Conservation (phyloP, 2,888 invertebrate species). For the Bruchidius siliquastri region DNA sequence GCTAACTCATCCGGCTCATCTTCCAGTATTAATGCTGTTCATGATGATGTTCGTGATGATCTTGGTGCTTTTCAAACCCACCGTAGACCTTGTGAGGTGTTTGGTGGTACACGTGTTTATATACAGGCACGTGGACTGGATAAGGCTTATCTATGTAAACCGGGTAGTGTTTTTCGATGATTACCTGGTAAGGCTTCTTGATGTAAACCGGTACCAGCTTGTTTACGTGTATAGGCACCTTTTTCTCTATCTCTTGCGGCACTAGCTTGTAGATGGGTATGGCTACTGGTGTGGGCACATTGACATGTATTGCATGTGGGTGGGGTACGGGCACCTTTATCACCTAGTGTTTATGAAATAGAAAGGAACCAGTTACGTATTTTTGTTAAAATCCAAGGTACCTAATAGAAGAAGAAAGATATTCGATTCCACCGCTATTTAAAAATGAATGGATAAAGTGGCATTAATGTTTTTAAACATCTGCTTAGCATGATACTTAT, state of each 20-base stretch:
- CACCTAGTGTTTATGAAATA: conserved; percentile 62
- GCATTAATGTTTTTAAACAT: too few relatives aligned
- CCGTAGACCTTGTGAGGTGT: conserved; percentile 17
- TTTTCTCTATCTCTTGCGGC: conserved; percentile 67
- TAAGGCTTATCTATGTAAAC: conserved; percentile 62
- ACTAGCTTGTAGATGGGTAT: conserved; percentile 70
- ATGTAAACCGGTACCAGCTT: conserved; percentile 67
- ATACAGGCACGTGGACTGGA: conserved; percentile 68
- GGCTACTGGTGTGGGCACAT: conserved; percentile 67
- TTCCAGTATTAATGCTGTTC: too few relatives aligned
- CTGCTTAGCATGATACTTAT: too few relatives aligned
- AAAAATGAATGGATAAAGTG: too few relatives aligned
- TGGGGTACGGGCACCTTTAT: conserved; percentile 69
- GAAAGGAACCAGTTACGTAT: too few relatives aligned
- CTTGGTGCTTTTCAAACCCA: conserved; percentile 11
- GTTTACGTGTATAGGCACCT: conserved; percentile 69
- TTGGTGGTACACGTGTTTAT: conserved; percentile 66
- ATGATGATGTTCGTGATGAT: too few relatives aligned
- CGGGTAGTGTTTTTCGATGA: conserved; percentile 69
- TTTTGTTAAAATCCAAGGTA: too few relatives aligned
- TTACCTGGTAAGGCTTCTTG: conserved; percentile 70
- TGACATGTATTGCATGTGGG: conserved; percentile 68
- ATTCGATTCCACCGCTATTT: too few relatives aligned
- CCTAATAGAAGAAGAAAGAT: too few relatives aligned
- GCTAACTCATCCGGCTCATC: too few relatives aligned